Conservation (phyloP, 2,113 vertebrate species). For the Isurus oxyrinchus region DNA sequence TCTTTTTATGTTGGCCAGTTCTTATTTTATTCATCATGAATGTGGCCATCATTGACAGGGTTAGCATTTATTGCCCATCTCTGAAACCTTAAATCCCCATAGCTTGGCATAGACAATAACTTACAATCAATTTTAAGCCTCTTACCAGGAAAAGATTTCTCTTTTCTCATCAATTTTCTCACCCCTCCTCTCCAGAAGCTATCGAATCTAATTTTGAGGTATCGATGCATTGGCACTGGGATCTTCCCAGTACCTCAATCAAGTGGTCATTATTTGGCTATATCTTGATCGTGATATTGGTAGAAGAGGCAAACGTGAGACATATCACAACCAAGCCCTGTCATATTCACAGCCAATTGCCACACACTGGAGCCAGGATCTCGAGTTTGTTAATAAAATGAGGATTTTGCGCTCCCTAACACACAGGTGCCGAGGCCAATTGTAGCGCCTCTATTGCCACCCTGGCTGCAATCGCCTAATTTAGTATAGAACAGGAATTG, state of each 20-base stretch:
- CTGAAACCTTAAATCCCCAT: no score
- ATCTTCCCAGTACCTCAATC: not conserved
- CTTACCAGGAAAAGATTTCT: conserved; percentile 46
- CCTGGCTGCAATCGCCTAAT: not conserved
- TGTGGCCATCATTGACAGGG: not conserved
- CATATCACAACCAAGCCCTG: not conserved
- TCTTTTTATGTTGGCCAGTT: not conserved
- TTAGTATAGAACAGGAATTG: not conserved
- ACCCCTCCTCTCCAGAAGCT: not conserved
- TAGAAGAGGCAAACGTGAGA: not conserved
- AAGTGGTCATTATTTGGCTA: not conserved
- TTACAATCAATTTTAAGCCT: conserved; percentile 49
- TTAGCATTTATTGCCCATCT: no score
- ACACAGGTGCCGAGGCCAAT: not conserved
- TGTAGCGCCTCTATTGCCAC: not conserved
- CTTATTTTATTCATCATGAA: not conserved
- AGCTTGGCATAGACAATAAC: conserved; percentile 45
- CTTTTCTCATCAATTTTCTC: not conserved
- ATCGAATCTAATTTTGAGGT: not conserved
- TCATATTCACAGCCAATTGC: not conserved
- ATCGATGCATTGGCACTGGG: not conserved
- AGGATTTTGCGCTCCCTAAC: not conserved
- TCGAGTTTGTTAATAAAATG: not conserved
- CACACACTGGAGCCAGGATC: not conserved
- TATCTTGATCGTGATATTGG: not conserved